Conservation (phyloP, 2,113 vertebrate species). For the Oreochromis niloticus region DNA sequence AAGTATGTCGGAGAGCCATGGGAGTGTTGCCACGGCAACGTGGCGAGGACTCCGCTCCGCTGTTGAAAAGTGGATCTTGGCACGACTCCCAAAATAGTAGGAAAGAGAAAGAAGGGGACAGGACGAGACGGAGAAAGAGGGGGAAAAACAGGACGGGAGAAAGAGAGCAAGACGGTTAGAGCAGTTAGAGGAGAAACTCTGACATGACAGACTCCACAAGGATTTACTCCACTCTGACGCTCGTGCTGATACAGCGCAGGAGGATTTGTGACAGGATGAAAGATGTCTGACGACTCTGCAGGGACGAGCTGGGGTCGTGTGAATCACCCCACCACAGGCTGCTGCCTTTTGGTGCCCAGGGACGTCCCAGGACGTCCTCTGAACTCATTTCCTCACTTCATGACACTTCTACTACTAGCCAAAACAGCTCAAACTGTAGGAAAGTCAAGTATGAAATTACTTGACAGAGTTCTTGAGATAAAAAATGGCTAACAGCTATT, state of each 20-base stretch:
- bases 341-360: not conserved
- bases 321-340: not conserved
- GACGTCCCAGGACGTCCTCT: not conserved
- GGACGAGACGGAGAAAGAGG: not conserved
- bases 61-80: slow-evolving; percentile 18
- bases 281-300: not conserved
- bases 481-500: not conserved
- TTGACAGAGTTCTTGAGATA: not conserved
- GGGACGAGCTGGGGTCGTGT: not conserved
- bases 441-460: not conserved
- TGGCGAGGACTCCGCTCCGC: slow-evolving; percentile 18
- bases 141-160: not conserved
- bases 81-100: slow-evolving; percentile 10
- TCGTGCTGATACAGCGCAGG: not conserved
- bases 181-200: not conserved
- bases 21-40: slow-evolving; percentile 47
- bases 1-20: slow-evolving; percentile 17
- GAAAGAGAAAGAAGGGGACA: not conserved
- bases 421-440: not conserved
- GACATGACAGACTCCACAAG: not conserved
- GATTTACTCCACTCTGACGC: not conserved
- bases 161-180: not conserved
- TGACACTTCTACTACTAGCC: not conserved
- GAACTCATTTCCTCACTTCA: not conserved
- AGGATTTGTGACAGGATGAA: not conserved